Conservation (phyloP, 2,113 vertebrate species). For the Urocitellus parryii region DNA sequence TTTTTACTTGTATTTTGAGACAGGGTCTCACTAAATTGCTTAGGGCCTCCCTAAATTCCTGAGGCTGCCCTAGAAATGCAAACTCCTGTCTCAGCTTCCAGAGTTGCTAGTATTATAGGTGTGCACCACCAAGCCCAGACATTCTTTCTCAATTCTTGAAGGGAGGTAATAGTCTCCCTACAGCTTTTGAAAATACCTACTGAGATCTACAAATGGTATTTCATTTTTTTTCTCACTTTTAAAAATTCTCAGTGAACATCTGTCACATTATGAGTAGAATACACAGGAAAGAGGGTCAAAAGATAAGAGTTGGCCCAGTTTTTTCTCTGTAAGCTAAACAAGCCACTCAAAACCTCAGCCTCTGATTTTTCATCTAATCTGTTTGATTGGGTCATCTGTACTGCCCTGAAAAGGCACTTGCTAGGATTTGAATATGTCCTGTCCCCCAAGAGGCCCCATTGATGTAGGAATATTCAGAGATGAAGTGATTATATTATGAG, state of each 20-base stretch:
- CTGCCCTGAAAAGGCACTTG: background rate
- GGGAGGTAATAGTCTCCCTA: background rate
- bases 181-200: background rate
- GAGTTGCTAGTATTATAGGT: no score
- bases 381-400: no score
- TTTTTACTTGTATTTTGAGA: no score
- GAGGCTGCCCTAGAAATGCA: no score
- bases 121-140: no score
- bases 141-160: background rate
- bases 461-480: no score
- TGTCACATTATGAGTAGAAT: background rate
- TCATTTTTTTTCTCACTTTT: background rate
- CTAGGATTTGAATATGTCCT: no score
- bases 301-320: background rate
- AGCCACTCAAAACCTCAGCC: background rate
- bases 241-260: background rate
- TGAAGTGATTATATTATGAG: no score
- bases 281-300: background rate
- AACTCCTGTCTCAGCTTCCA: no score
- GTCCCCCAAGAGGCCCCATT: no score
- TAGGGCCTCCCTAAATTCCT: no score
- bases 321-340: background rate
- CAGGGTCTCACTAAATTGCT: no score
- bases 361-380: background rate
- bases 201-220: background rate